Evolutionary conservation across 2,113 vertebrate species (phyloP).

Genomic region (Caretta caretta): DNA sequence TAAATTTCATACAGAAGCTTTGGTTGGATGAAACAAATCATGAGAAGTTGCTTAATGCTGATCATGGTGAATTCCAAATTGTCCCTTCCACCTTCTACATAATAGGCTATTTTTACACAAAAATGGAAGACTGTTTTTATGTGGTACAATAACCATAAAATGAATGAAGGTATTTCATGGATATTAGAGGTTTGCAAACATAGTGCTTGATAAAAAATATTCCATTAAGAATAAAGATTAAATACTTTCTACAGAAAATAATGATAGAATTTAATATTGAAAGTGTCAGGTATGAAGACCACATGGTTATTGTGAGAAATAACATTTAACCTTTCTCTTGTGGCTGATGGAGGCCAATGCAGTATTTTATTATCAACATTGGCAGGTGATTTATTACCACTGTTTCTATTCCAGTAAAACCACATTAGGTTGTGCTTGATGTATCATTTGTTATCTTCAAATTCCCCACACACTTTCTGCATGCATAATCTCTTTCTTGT

Average conservation of each 20-base stretch:
- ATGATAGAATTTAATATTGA: conserved; percentile 80
- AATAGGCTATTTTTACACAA: conserved; percentile 21
- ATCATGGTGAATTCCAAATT: conserved; percentile 37
- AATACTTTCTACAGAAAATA: conserved; percentile 74
- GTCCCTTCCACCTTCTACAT: background rate
- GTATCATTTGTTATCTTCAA: conserved; percentile 85
- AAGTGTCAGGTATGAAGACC: conserved; percentile 82
- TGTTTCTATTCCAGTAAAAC: conserved; percentile 86
- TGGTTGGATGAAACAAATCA: conserved; percentile 10
- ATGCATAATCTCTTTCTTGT: conserved; percentile 78
- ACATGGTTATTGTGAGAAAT: conserved; percentile 82
- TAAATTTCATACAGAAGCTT: background rate
- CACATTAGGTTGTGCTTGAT: conserved; percentile 81
- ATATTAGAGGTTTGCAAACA: conserved; percentile 55
- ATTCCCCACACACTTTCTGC: conserved; percentile 72
- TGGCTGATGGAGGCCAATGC: conserved; percentile 79
- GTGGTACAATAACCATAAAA: conserved; percentile 63
- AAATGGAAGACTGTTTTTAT: conserved; percentile 41
- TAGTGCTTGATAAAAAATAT: conserved; percentile 57
- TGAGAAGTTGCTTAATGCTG: conserved; percentile 20
- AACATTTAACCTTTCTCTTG: conserved; percentile 85
- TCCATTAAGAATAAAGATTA: conserved; percentile 74
- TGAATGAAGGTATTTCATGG: conserved; percentile 60
- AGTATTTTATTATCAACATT: conserved; percentile 86
- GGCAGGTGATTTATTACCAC: conserved; percentile 87